A percentile compares a stretch with the other conserved stretches of the same genome.
Evolutionary conservation across 2,113 vertebrate genomes (phyloP).

Genomic region (Microtus richardsoni): DNA sequence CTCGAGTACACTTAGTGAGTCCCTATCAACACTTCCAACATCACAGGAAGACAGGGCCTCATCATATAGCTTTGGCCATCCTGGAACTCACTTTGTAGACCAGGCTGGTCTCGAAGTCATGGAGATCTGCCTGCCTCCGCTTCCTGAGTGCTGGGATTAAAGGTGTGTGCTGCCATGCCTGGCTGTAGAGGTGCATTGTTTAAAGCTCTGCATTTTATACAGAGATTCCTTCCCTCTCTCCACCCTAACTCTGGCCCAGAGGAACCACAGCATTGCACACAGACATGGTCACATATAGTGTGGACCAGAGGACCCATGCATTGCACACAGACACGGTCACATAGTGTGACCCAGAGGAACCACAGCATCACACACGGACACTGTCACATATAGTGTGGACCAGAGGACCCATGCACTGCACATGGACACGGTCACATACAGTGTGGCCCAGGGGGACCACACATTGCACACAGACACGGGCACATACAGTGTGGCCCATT

Average conservation of each 20-base stretch:
- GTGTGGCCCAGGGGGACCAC: too few species aligned
- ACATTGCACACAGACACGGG: neutral
- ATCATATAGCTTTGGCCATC: neutral
- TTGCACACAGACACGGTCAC: neutral
- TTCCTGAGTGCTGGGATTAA: neutral
- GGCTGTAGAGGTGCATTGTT: neutral
- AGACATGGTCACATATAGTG: accelerated
- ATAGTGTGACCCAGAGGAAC: neutral
- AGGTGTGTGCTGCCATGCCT: neutral
- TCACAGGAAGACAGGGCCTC: neutral
- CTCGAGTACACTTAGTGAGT: neutral
- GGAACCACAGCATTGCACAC: too few species aligned
- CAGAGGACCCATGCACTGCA: too few species aligned
- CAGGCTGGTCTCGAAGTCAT: neutral
- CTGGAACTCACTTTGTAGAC: neutral
- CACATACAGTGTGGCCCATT: neutral
- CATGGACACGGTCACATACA: neutral
- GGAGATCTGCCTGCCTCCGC: neutral
- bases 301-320: neutral
- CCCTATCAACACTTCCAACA: neutral
- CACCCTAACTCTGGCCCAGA: neutral
- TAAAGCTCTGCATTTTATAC: neutral
- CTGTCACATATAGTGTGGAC: neutral
- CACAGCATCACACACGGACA: too few species aligned
- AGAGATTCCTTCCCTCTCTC: neutral